phyloP scores from a whole-genome alignment of 2,888 invertebrate genomes.

The Drosophila histrio region DNA sequence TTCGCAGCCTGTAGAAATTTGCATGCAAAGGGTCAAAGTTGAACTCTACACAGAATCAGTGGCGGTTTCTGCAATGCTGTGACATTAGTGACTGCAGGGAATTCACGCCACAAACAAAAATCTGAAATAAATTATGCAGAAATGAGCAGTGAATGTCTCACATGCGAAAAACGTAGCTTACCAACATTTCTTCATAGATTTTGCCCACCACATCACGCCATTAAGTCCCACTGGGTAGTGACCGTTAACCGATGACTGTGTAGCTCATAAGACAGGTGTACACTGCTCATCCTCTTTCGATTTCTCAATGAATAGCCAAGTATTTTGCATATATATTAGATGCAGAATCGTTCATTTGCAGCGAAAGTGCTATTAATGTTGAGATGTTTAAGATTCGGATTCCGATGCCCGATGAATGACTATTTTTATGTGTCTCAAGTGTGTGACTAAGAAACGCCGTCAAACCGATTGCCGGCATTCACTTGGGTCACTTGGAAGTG shows the following conservation, averaged over 20 bases:
- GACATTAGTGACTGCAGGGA: too few species aligned
- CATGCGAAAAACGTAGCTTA: too few species aligned
- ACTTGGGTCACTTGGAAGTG: background rate
- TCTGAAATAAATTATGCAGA: too few species aligned
- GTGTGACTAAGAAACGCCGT: slow-evolving; percentile 44
- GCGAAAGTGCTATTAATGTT: slow-evolving; percentile 71
- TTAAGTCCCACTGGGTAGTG: too few species aligned
- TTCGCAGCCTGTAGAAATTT: too few species aligned
- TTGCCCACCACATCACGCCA: too few species aligned
- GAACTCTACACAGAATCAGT: too few species aligned
- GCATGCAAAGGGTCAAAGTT: too few species aligned
- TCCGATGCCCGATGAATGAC: slow-evolving; percentile 52
- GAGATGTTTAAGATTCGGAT: slow-evolving; percentile 7
- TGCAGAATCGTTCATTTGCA: slow-evolving; percentile 16
- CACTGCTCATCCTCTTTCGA: slow-evolving; percentile 26
- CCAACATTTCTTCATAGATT: too few species aligned
- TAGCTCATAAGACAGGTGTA: slow-evolving; percentile 30
- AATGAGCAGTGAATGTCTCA: too few species aligned
- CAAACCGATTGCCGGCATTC: slow-evolving; percentile 41
- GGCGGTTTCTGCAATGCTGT: too few species aligned
- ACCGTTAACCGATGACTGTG: slow-evolving; percentile 10
- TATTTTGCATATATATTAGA: slow-evolving; percentile 10
- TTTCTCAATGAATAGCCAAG: slow-evolving; percentile 58
- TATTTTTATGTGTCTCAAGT: slow-evolving; percentile 48
- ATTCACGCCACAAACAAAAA: too few species aligned